Evolutionary conservation across 2,888 invertebrate genomes (phyloP).

Genomic region (Drymonia ruficornis): DNA sequence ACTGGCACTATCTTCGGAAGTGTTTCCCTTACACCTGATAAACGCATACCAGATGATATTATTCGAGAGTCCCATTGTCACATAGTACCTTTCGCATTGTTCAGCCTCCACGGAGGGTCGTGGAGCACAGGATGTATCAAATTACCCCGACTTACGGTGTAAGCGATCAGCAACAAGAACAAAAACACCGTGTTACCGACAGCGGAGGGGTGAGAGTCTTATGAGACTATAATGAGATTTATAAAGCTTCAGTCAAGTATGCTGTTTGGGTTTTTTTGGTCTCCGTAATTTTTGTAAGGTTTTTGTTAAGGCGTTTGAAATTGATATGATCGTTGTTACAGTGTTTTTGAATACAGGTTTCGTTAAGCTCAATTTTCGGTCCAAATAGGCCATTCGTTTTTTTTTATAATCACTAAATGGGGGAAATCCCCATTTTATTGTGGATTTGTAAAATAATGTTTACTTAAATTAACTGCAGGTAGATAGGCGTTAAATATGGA

Average conservation of each 20-base stretch:
- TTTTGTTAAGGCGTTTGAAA: neutral
- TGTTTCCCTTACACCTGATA: too few relatives aligned
- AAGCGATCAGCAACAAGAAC: conserved; percentile 77
- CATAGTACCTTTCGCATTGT: conserved; percentile 6
- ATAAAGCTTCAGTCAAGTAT: conserved; percentile 78
- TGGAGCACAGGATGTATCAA: conserved; percentile 80
- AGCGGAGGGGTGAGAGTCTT: conserved; percentile 74
- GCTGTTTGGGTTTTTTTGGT: conserved; percentile 36
- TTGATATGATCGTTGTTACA: too few relatives aligned
- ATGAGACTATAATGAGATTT: conserved; percentile 71
- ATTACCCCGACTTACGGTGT: conserved; percentile 76
- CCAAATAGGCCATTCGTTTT: too few relatives aligned
- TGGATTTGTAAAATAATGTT: too few relatives aligned
- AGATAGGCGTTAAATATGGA: too few relatives aligned
- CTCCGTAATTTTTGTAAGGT: conserved; percentile 23
- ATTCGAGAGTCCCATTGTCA: neutral
- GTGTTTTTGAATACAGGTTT: too few relatives aligned
- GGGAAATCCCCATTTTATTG: too few relatives aligned
- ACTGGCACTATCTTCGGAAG: too few relatives aligned
- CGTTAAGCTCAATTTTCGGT: too few relatives aligned
- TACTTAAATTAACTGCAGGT: too few relatives aligned
- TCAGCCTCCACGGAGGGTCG: conserved; percentile 45
- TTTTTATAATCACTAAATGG: too few relatives aligned
- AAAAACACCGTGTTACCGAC: conserved; percentile 47
- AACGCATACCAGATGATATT: neutral